Base-by-base conservation (phyloP, 1,140 invertebrate genomes). In the Gonioctena quinquepunctata region DNA sequence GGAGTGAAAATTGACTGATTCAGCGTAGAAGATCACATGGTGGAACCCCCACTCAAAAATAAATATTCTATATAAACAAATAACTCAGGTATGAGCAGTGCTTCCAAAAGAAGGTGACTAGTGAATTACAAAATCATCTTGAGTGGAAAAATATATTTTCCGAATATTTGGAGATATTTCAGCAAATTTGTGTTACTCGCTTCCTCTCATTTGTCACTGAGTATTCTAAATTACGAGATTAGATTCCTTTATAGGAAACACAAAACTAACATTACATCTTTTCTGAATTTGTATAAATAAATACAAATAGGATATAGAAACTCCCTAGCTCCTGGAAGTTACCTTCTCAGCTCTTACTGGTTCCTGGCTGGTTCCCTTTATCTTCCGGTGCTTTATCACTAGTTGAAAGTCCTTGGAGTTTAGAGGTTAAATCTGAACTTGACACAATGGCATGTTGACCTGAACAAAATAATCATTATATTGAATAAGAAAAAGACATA, bases 331-430 rank as follows among this genome's bases (percentile, higher is more conserved):
- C 57, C 4, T 6, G 25, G 7, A 60, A 0, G 13, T 60, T 23
- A 26, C 57, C 57, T n/a, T 26, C 13, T 65, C 62, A 65, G 62
- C 62, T 65, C 16, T 52, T 65, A 65, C 62, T 65, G 16, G 42
- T 50, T 2, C 62, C 48, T 1, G 62, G 62, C 21, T 63, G 27
- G 33, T 63, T 8, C 19, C 61, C 18, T 52, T 65, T 22, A 23
- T 65, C 62, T 3, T 23, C 21, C 16, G 62, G 6, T 18, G 13
- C 8, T 6, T 63, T 48, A 27, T 88, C 85, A 77, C 84, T 84
- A 33, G 89, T 90, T 1, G 86, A 84, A 11, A 92, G 83, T n/a
- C 87, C 86, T 69, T 90, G 87, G 54, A 93, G 83, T 71, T 86
- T 84, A 50, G 87, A 84, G 2, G 91, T 86, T 54, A 92, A 82